A percentile compares a stretch with the other conserved stretches of the same genome.
Evolutionary conservation across 2,888 invertebrate species (phyloP).

Genomic region (Petrolisthes cinctipes): DNA sequence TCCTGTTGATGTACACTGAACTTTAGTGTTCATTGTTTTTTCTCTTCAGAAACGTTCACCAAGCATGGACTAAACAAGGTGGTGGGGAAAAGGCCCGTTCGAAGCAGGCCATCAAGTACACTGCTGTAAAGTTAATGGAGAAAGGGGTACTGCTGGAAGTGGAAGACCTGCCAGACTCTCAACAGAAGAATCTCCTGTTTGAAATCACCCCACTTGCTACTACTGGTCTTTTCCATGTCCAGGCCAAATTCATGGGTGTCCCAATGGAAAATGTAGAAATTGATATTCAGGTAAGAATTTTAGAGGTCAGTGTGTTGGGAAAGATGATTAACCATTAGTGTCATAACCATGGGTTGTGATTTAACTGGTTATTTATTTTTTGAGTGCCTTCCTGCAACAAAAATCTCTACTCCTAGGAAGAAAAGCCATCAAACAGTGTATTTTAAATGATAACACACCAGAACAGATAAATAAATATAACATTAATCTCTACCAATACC

Average conservation of each 20-base stretch:
- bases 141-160: slow-evolving; percentile 81
- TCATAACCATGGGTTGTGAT: no score
- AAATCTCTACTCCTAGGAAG: no score
- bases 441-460: no score
- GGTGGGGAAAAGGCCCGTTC: neutral
- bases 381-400: no score
- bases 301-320: no score
- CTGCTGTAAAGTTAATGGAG: slow-evolving; percentile 79
- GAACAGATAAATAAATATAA: no score
- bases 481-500: no score
- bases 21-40: no score
- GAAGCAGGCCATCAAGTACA: slow-evolving; percentile 73
- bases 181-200: slow-evolving; percentile 82
- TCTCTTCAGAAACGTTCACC: slow-evolving; percentile 52
- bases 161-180: slow-evolving; percentile 77
- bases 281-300: slow-evolving; percentile 74
- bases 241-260: slow-evolving; percentile 83
- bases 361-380: no score
- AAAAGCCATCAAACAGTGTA: no score
- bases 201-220: slow-evolving; percentile 78
- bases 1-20: no score
- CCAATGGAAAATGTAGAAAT: slow-evolving; percentile 81
- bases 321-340: no score
- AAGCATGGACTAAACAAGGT: slow-evolving; percentile 30
- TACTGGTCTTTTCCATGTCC: slow-evolving; percentile 77